Evolutionary conservation across 2,113 vertebrate species (phyloP).

Genomic region (Eudyptes chrysolophus): DNA sequence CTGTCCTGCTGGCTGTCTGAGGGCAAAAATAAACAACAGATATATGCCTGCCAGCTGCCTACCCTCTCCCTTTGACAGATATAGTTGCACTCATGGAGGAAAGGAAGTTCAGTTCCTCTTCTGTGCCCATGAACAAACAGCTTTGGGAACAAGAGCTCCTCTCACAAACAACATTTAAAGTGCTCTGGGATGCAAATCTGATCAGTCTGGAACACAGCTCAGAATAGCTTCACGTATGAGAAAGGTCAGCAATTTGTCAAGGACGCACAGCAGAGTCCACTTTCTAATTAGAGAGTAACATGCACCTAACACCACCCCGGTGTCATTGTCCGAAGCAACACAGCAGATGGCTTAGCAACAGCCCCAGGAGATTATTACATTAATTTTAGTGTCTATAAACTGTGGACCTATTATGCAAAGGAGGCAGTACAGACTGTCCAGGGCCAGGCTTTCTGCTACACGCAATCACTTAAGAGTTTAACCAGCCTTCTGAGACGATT

Average conservation of each 20-base stretch:
- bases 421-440: background rate
- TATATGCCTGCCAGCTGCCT: conserved; percentile 11
- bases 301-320: background rate
- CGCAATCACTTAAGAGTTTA: background rate
- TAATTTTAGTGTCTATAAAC: background rate
- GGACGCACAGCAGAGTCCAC: background rate
- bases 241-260: conserved; percentile 57
- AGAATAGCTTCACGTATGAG: conserved; percentile 23
- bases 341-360: background rate
- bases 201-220: conserved; percentile 39
- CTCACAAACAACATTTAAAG: conserved; percentile 26
- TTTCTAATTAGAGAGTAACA: conserved; percentile 60
- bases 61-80: background rate
- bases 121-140: background rate
- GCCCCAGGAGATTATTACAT: background rate
- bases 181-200: conserved; percentile 7
- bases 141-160: conserved; percentile 8
- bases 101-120: conserved; percentile 3
- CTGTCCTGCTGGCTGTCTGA: background rate
- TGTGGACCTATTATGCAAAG: background rate
- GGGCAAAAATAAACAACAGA: conserved; percentile 25
- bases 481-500: background rate
- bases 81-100: background rate
- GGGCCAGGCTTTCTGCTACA: background rate
- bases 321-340: background rate